Percentiles rank a stretch among this genome's conserved stretches.
Evolutionary conservation across 2,888 invertebrate genomes (phyloP).

Genomic region (Harpalus rubripes): DNA sequence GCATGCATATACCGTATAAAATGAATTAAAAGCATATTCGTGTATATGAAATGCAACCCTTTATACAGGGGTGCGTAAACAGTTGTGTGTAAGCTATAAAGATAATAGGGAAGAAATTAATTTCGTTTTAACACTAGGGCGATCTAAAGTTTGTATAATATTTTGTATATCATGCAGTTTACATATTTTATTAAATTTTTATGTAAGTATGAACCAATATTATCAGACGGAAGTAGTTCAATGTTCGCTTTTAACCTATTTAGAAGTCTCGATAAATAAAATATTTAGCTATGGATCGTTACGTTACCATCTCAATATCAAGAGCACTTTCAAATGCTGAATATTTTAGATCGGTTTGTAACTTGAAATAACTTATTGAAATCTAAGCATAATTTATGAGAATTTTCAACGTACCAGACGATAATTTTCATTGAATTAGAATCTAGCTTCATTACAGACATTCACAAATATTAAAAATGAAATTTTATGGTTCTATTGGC

Average conservation of each 20-base stretch:
- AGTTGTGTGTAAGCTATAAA: not conserved
- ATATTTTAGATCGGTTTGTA: not conserved
- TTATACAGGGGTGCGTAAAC: not conserved
- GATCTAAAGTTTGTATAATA: not conserved
- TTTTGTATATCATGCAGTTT: not conserved
- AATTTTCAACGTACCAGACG: not conserved
- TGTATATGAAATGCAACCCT: slow-evolving; percentile 12
- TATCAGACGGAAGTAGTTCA: not conserved
- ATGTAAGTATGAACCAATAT: not conserved
- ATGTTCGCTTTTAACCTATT: not conserved
- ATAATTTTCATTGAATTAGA: not conserved
- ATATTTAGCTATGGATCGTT: not conserved
- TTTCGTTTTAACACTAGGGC: not conserved
- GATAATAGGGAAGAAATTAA: slow-evolving; percentile 2
- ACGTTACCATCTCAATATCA: not conserved
- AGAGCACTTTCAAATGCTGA: not conserved
- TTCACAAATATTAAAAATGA: too few species aligned
- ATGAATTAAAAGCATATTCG: slow-evolving; percentile 28
- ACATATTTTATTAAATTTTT: not conserved
- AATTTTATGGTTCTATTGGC: too few species aligned
- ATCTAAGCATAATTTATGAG: not conserved
- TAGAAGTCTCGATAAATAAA: not conserved
- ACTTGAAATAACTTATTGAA: not conserved
- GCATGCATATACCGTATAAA: not conserved
- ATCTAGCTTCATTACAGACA: too few species aligned